phyloP scores from a whole-genome alignment of 1,140 invertebrate genomes.

The Camponotus vicinus region DNA sequence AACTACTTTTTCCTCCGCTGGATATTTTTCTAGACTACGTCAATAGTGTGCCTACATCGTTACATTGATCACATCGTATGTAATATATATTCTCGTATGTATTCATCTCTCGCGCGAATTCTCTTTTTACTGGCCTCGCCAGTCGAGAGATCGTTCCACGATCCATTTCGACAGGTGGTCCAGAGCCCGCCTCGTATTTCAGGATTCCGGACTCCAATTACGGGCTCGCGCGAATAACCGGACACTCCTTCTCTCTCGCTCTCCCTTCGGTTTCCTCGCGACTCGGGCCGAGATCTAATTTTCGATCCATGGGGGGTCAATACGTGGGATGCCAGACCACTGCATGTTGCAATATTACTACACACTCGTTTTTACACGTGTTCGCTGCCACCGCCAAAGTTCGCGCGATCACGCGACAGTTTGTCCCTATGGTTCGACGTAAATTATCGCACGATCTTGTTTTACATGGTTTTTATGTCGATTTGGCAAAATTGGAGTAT shows the following conservation, averaged over 20 bases:
- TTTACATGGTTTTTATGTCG: conserved; percentile 10
- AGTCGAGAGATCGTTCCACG: conserved; percentile 42
- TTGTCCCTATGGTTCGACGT: conserved; percentile 20
- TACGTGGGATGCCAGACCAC: conserved; percentile 67
- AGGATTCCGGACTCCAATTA: conserved; percentile 77
- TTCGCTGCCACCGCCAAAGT: conserved; percentile 60
- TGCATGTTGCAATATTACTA: conserved; percentile 12
- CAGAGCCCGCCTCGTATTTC: conserved; percentile 75
- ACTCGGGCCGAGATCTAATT: conserved; percentile 69
- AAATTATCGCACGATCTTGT: conserved; percentile 53
- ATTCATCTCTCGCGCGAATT: conserved; percentile 27
- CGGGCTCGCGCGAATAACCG: conserved; percentile 74
- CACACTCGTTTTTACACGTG: conserved; percentile 60
- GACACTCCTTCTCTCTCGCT: background rate
- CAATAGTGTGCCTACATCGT: conserved; percentile 49
- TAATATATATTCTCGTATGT: conserved; percentile 3
- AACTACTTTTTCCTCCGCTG: background rate
- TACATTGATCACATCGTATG: background rate
- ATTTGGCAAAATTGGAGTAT: conserved; percentile 1
- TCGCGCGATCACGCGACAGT: conserved; percentile 58
- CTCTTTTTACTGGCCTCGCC: conserved; percentile 29
- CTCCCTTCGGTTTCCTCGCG: conserved; percentile 7
- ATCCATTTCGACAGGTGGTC: conserved; percentile 75
- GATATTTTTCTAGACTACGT: conserved; percentile 53
- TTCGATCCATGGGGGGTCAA: conserved; percentile 78